Evolutionary conservation across 2,113 vertebrate genomes (phyloP).

Genomic region (Cyanoramphus novaezelandiae): DNA sequence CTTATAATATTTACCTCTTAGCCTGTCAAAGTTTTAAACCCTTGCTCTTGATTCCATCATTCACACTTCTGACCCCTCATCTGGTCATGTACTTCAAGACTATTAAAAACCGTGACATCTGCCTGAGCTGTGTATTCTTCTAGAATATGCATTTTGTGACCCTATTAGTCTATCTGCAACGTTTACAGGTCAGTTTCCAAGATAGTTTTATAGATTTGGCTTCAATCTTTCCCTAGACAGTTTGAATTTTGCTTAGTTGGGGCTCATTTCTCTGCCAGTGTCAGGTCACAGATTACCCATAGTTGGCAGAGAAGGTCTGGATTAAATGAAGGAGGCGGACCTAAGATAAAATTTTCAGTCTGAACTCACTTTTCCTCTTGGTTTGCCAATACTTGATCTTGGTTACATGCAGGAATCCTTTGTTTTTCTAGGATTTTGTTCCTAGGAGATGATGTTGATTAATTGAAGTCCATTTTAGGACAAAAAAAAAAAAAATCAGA

Average conservation of each 20-base stretch:
- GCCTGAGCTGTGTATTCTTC: not conserved
- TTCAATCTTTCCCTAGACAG: not conserved
- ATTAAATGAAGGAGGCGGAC: not conserved
- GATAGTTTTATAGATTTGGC: not conserved
- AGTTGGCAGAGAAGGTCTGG: not conserved
- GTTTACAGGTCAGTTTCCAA: not conserved
- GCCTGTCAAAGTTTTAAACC: not conserved
- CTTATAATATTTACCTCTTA: not conserved
- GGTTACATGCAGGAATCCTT: not conserved
- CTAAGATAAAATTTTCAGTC: not conserved
- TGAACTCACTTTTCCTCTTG: not conserved
- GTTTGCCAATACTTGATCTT: not conserved
- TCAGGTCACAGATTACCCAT: not conserved
- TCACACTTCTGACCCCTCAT: not conserved
- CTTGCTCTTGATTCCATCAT: not conserved
- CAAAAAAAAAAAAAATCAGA: not conserved
- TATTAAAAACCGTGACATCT: not conserved
- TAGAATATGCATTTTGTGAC: not conserved
- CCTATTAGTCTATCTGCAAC: not conserved
- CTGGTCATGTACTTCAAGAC: not conserved
- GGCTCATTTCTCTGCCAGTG: not conserved
- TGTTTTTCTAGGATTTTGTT: not conserved
- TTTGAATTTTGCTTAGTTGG: not conserved
- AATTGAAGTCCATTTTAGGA: not conserved
- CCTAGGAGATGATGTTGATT: not conserved